Evolutionary conservation across 1,140 invertebrate genomes (phyloP).

Genomic region (Anastatus disparis): DNA sequence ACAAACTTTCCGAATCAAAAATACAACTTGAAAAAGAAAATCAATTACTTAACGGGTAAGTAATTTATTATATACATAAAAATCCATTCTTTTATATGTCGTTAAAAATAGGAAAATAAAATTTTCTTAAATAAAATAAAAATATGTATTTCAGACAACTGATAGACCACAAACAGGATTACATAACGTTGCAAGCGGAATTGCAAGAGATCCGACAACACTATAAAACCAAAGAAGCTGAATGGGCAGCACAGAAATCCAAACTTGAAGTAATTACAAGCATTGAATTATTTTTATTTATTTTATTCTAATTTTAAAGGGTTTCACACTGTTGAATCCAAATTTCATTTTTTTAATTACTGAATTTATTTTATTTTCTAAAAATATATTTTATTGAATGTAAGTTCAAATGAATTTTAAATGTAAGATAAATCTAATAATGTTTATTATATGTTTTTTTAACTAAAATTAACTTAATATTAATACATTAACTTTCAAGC

Average conservation of each 20-base stretch:
- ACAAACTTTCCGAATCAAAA: constrained; percentile 84
- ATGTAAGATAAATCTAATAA: no score
- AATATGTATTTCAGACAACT: constrained; percentile 45
- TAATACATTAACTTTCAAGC: no score
- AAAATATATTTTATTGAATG: no score
- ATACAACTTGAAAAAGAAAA: constrained; percentile 82
- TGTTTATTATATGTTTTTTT: no score
- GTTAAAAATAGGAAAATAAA: not conserved
- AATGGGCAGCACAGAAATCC: constrained; percentile 81
- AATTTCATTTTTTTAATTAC: not conserved
- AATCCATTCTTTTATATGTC: not conserved
- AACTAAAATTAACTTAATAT: no score
- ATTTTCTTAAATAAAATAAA: no score
- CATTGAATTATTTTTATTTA: constrained; percentile 21
- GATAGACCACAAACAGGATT: constrained; percentile 45
- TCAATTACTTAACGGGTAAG: constrained; percentile 72
- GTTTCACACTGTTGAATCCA: constrained; percentile 10
- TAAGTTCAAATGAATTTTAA: no score
- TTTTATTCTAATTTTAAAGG: not conserved
- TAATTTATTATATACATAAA: no score
- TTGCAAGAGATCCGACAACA: constrained; percentile 76
- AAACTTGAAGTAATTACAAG: constrained; percentile 71
- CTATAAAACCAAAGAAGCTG: constrained; percentile 74
- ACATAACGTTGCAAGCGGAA: constrained; percentile 66
- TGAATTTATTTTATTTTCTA: no score